phyloP scores from a whole-genome alignment of 2,113 vertebrate genomes.

The Serilophus lunatus region DNA sequence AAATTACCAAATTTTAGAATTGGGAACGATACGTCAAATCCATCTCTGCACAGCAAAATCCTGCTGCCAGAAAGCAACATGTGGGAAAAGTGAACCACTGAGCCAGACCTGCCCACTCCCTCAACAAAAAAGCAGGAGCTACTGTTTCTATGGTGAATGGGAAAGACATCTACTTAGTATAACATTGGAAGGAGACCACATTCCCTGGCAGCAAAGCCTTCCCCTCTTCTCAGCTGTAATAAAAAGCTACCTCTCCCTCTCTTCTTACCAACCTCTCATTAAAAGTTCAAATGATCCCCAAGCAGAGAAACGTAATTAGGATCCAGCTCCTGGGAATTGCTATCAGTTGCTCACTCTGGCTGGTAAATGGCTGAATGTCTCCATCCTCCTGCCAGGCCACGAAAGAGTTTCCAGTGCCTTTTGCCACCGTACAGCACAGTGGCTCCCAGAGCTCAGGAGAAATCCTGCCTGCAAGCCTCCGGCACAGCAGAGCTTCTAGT shows the following conservation, averaged over 20 bases:
- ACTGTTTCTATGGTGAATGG: neutral
- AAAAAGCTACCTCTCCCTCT: conserved; percentile 14
- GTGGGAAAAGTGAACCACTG: neutral
- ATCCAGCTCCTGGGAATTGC: neutral
- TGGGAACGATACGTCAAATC: neutral
- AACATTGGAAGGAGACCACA: neutral
- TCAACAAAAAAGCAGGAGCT: neutral
- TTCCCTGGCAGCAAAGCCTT: neutral
- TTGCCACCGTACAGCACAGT: rapidly evolving
- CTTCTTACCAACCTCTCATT: conserved; percentile 49
- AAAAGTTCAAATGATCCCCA: conserved; percentile 46
- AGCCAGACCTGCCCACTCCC: neutral
- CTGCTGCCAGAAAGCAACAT: neutral
- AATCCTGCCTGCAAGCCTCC: neutral
- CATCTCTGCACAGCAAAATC: neutral
- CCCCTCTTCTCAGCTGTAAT: neutral
- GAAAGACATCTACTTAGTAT: neutral
- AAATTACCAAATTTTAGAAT: neutral
- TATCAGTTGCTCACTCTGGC: conserved; percentile 59
- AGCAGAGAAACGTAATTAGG: conserved; percentile 57
- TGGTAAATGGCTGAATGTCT: conserved; percentile 61
- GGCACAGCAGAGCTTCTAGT: neutral
- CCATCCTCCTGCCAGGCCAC: neutral
- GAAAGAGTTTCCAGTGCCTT: conserved; percentile 42
- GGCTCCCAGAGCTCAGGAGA: neutral